A percentile compares a stretch with the other conserved stretches of the same genome.
These are phyloP conservation scores for Meriones unguiculatus DNA, from an alignment of 2,113 vertebrate genomes.

Conservation along the genomic window DNA sequence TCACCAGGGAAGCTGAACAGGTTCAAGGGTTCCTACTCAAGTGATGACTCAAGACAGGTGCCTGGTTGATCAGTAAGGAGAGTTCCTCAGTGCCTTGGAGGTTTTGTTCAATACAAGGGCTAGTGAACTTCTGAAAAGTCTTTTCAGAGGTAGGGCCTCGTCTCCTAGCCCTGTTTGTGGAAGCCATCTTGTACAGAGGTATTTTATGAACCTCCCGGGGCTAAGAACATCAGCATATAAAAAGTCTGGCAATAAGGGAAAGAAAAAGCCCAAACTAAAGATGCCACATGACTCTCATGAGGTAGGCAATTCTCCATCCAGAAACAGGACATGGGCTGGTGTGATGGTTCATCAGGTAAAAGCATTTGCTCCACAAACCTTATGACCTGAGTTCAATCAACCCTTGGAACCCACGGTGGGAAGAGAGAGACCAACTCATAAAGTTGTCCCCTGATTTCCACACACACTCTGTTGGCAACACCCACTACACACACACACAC, in stretches of 20 bases:
- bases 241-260: not conserved
- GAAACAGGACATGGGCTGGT: not conserved
- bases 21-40: slow-evolving; percentile 43
- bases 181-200: not conserved
- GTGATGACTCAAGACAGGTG: not conserved
- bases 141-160: not conserved
- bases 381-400: not conserved
- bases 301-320: not conserved
- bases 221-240: not conserved
- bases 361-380: not conserved
- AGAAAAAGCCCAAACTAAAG: not conserved
- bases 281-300: rapidly evolving
- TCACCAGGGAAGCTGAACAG: slow-evolving; percentile 65
- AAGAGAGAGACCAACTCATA: not conserved
- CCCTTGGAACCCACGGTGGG: not conserved
- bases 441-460: not conserved
- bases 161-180: not conserved
- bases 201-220: not conserved
- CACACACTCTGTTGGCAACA: not conserved
- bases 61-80: not conserved
- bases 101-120: not conserved
- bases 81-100: not conserved
- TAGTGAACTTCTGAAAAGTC: not conserved
- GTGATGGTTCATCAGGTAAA: not conserved
- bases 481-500: not conserved